Base-by-base conservation (phyloP, 1,140 invertebrate genomes). In the Prorops nasuta region DNA sequence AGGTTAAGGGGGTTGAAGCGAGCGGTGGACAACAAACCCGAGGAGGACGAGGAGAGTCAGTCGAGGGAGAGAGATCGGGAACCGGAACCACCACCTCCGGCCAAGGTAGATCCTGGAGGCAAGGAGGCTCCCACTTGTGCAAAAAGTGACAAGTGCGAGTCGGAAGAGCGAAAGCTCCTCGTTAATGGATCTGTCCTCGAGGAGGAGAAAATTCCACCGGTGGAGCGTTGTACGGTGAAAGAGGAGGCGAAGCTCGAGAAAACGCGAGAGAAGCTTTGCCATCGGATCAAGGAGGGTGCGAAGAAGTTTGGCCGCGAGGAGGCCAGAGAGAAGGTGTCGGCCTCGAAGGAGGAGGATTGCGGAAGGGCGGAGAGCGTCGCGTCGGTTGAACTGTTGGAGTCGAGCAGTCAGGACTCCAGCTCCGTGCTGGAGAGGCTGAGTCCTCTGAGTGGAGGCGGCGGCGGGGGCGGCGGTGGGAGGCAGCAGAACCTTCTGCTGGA, bases 391-490 rank as follows among this genome's bases (percentile, higher is more conserved):
- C 51, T 64, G 50, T 51, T 66, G 51, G 67, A 71, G 58, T 63
- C 63, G 44, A 64, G 61, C 46, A 67, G 67, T 69, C 65, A 66
- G 50, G 71, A 72, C 51, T 59, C 64, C 62, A 57, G 68, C 72
- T 56, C 64, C 72, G 72, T 75, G 71, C 72, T 76, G 72, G 73
- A 77, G 70, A 76, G 73, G 56, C 66, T 77, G 70, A 75, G 71
- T 65, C 72, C 74, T 34, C 44, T 76, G 60, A 64, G 60, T 51
- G 56, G 62, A 54, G 64, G 57, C 62, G 68, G 67, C 63, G 61
- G 57, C 49, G 48, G 51, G 58, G 53, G 53, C 53, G 35, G 40
- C 21, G 58, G 56, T 45, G 58, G 54, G 44, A 62, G 59, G 58
- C 63, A 71, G 60, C 73, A 56, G 50, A 64, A 50, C 65, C 67